Evolutionary conservation across 1,140 invertebrate genomes (phyloP).

Genomic region (Druon quercuslanigerum): DNA sequence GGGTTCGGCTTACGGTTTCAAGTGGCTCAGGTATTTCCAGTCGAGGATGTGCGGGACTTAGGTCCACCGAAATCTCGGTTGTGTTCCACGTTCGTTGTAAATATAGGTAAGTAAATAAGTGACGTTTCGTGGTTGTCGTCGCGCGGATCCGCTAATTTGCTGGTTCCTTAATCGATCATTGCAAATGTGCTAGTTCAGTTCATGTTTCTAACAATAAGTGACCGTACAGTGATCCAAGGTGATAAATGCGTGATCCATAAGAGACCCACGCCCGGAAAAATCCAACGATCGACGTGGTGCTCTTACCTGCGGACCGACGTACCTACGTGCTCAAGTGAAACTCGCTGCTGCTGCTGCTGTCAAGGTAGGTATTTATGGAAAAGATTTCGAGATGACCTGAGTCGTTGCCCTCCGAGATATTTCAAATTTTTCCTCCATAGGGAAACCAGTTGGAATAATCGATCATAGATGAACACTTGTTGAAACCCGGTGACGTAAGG

Average conservation of each 20-base stretch:
- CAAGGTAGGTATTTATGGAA: constrained; percentile 59
- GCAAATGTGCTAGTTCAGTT: constrained; percentile 6
- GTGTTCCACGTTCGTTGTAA: constrained; percentile 49
- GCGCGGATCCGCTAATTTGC: background rate
- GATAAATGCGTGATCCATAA: constrained; percentile 37
- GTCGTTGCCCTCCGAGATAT: constrained; percentile 37
- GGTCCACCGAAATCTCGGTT: constrained; percentile 51
- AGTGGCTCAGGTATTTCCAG: constrained; percentile 66
- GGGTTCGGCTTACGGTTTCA: constrained; percentile 43
- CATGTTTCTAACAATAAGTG: constrained; percentile 29
- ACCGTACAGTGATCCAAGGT: background rate
- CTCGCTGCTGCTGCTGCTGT: constrained; percentile 37
- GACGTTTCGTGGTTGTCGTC: constrained; percentile 43
- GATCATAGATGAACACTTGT: constrained; percentile 46
- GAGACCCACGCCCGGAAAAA: constrained; percentile 42
- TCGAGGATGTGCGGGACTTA: constrained; percentile 68
- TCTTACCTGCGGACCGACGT: background rate
- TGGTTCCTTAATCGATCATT: background rate
- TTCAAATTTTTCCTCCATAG: background rate
- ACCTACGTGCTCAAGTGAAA: constrained; percentile 20
- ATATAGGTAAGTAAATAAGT: constrained; percentile 62
- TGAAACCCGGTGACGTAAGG: constrained; percentile 37
- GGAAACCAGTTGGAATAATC: background rate
- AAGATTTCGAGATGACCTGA: constrained; percentile 40
- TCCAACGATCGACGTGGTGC: constrained; percentile 32